Base-by-base conservation (phyloP, 2,797 vertebrate genomes). In the Chloroceryle inda region DNA sequence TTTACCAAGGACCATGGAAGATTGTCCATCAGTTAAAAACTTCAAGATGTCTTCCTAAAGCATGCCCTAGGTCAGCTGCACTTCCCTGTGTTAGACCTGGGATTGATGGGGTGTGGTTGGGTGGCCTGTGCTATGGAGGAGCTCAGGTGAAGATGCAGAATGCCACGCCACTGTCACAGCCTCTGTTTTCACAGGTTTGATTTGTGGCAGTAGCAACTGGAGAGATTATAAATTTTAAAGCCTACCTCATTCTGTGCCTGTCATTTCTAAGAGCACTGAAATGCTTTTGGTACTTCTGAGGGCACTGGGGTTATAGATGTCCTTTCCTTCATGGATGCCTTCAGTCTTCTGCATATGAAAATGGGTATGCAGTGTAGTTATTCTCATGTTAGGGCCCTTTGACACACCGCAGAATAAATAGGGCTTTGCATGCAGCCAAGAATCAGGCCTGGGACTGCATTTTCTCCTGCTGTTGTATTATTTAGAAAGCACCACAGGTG, bases 401-500 rank as follows among this genome's bases (percentile, higher is more conserved):
- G 85, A 95, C 82, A 94, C 55, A 82, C 52, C 0, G 0, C 56
- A 92, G 61, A 84, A 67, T 64, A 85, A 90, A 50, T 0, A 63
- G 37, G 5, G 19, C 37, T 92, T 78, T 79, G 40, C 0, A 0
- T 67, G 42, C 42, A 73, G 72, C 66, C 89, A 86, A 79, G 40
- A 81, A 50, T 85, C 31, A 62, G 73, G 50, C 69, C 68, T 88
- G 75, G 68, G 62, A 83, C 75, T 55, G n/a, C 53, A 14, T 88
- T 94, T 94, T 95, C 63, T 89, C 40, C 52, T 40, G 33, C 74
- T 94, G 79, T 73, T 96, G 24, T 82, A 61, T 82, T 93, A 94
- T 74, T 93, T 77, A 95, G 83, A 92, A 83, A 81, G 66, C 56
- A 68, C 17, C 73, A 92, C 94, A 96, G 92, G 90, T 95, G 90